A percentile compares a stretch with the other conserved stretches of the same genome.
These are phyloP conservation scores for Mobula birostris DNA, from an alignment of 2,113 vertebrate species.

Conservation along the genomic window DNA sequence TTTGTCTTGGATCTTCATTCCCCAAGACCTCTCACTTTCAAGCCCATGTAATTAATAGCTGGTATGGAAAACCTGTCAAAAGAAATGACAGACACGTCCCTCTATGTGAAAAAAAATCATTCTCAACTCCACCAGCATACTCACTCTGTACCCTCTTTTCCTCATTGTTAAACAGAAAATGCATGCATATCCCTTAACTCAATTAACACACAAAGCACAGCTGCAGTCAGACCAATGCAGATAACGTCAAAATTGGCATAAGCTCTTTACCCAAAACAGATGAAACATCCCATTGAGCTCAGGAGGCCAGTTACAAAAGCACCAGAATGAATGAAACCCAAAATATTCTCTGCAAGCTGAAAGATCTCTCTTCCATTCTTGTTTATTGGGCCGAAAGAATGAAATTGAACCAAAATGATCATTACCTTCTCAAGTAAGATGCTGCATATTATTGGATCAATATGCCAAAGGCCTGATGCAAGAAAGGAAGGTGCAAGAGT, in stretches of 20 bases:
- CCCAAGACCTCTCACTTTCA: too few relatives aligned
- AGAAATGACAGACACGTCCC: too few relatives aligned
- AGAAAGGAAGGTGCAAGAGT: too few relatives aligned
- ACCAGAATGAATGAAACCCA: conserved; percentile 39
- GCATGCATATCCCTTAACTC: not conserved
- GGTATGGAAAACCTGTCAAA: too few relatives aligned
- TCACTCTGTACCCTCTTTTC: not conserved
- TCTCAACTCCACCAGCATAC: too few relatives aligned
- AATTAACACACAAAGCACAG: not conserved
- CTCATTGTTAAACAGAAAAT: conserved; percentile 3
- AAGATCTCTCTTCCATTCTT: conserved; percentile 29
- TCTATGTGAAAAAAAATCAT: too few relatives aligned
- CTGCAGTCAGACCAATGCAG: not conserved
- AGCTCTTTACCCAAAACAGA: not conserved
- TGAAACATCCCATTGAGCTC: not conserved
- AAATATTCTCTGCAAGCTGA: conserved; percentile 36
- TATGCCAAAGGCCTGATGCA: too few relatives aligned
- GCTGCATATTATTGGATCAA: too few relatives aligned
- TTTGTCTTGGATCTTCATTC: not conserved
- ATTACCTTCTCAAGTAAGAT: too few relatives aligned
- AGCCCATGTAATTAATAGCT: too few relatives aligned
- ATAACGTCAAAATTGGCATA: not conserved
- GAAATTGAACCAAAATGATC: too few relatives aligned
- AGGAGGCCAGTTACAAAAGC: conserved; percentile 32
- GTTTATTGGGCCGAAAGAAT: conserved; percentile 29